Evolutionary conservation across 2,113 vertebrate species (phyloP).

Genomic region (Mugil cephalus): DNA sequence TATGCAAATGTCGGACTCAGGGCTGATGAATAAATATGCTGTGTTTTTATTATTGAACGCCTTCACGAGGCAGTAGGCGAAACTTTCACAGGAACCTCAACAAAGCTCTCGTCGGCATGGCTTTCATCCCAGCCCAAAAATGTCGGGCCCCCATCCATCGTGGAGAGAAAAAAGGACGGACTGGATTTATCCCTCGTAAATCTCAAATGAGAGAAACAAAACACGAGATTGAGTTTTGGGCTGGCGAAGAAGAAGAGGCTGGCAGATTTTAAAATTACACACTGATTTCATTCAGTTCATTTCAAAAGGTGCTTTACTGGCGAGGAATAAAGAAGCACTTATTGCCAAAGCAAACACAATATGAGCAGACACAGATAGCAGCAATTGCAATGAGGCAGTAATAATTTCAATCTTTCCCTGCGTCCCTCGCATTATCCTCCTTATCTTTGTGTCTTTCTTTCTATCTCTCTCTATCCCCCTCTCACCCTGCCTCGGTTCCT

Average conservation of each 20-base stretch:
- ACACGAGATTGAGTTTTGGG: conserved; percentile 32
- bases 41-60: conserved; percentile 37
- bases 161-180: conserved; percentile 21
- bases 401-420: conserved; percentile 45
- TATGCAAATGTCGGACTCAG: conserved; percentile 31
- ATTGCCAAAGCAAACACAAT: conserved; percentile 57
- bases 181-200: conserved; percentile 26
- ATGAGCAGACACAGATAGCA: conserved; percentile 35
- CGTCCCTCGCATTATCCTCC: conserved; percentile 12
- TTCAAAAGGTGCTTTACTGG: conserved; percentile 51
- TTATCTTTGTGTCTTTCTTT: conserved; percentile 21
- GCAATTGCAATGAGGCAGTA: conserved; percentile 41
- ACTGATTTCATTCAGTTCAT: conserved; percentile 42
- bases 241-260: conserved; percentile 22
- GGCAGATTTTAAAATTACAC: conserved; percentile 40
- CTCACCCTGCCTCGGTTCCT: neutral
- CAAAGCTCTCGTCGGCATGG: conserved; percentile 51
- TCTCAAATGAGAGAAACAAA: conserved; percentile 23
- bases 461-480: neutral
- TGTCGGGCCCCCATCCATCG: conserved; percentile 7
- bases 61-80: conserved; percentile 24
- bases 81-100: conserved; percentile 44
- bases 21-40: conserved; percentile 25
- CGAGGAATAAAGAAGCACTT: conserved; percentile 39
- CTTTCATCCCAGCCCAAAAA: conserved; percentile 43